Evolutionary conservation across 2,888 invertebrate species (phyloP).

Genomic region (Drosophila neonasuta): DNA sequence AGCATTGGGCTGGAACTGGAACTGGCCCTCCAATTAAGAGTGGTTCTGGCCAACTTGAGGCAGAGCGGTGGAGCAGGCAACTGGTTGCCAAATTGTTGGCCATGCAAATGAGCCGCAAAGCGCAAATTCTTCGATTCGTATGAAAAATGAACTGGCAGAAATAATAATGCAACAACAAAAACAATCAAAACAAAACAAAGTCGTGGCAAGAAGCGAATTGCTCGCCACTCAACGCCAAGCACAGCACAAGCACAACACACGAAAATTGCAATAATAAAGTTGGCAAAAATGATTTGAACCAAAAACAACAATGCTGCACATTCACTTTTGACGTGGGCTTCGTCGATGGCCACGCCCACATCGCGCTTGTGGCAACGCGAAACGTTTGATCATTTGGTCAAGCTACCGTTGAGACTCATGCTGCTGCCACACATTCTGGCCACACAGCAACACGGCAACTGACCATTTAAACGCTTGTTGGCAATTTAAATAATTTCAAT

Average conservation of each 20-base stretch:
- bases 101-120: conserved; percentile 61
- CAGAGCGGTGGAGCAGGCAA: conserved; percentile 12
- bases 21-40: conserved; percentile 62
- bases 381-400: conserved; percentile 23
- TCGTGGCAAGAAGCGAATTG: conserved; percentile 41
- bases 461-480: conserved; percentile 38
- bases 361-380: conserved; percentile 54
- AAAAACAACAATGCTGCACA: conserved; percentile 56
- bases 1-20: conserved; percentile 40
- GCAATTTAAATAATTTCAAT: conserved; percentile 59
- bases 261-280: conserved; percentile 64
- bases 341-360: conserved; percentile 55
- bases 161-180: conserved; percentile 4
- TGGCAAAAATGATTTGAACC: conserved; percentile 60
- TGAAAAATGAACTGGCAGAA: conserved; percentile 49
- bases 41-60: conserved; percentile 50
- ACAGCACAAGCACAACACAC: conserved; percentile 37
- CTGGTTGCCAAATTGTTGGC: conserved; percentile 53
- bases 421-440: conserved; percentile 46
- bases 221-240: conserved; percentile 37
- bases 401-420: conserved; percentile 52
- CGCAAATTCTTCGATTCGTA: conserved; percentile 49
- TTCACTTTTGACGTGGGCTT: conserved; percentile 68
- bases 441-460: conserved; percentile 5
- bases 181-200: conserved; percentile 11